A percentile compares a stretch with the other conserved stretches of the same genome.
phyloP scores from a whole-genome alignment of 1,140 invertebrate species.

The Reticulitermes speratus region DNA sequence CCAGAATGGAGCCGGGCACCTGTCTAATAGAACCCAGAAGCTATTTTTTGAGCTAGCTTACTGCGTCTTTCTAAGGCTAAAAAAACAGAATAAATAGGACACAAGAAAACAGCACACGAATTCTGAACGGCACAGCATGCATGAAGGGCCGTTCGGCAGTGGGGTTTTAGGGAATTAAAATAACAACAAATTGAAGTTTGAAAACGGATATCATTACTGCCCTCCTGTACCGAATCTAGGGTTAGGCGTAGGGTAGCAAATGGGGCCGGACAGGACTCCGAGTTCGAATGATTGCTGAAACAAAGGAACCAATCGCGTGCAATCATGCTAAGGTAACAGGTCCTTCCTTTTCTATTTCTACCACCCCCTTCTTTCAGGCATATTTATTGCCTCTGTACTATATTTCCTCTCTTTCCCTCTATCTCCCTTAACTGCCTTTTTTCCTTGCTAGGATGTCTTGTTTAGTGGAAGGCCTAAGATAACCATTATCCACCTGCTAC shows the following conservation, averaged over 20 bases:
- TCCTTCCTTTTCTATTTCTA: background rate
- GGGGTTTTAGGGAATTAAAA: too few relatives aligned
- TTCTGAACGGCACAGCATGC: too few relatives aligned
- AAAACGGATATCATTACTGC: background rate
- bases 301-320: background rate
- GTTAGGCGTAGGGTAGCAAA: background rate
- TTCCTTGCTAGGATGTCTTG: background rate
- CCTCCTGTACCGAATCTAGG: background rate
- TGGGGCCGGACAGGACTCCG: background rate
- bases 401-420: background rate
- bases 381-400: background rate
- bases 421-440: background rate
- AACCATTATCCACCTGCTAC: constrained; percentile 9
- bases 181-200: too few relatives aligned
- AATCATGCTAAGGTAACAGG: background rate
- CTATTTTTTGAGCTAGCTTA: too few relatives aligned
- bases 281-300: background rate
- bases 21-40: too few relatives aligned
- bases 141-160: too few relatives aligned
- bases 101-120: too few relatives aligned
- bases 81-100: too few relatives aligned
- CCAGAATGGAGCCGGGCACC: too few relatives aligned
- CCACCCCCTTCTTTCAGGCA: background rate
- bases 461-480: background rate
- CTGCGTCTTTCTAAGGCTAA: too few relatives aligned